A percentile compares a stretch with the other conserved stretches of the same genome.
Evolutionary conservation across 2,113 vertebrate genomes (phyloP).

Genomic region (Lasiurus cinereus): DNA sequence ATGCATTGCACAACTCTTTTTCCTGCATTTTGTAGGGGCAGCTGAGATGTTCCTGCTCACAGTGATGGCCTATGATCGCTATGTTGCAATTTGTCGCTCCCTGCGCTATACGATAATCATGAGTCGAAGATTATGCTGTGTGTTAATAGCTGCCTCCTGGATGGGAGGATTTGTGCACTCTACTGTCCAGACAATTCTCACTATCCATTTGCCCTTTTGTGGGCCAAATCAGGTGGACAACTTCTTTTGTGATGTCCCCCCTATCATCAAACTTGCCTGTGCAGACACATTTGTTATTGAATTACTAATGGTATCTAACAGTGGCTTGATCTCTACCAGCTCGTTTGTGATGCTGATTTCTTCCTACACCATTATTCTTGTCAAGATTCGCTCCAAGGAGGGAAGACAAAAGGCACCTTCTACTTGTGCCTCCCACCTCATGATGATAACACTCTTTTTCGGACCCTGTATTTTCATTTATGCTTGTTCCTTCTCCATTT

Average conservation of each 20-base stretch:
- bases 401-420: constrained; percentile 68
- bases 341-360: constrained; percentile 70
- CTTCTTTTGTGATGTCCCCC: constrained; percentile 78
- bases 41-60: constrained; percentile 79
- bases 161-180: constrained; percentile 77
- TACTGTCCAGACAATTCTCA: constrained; percentile 71
- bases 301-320: constrained; percentile 76
- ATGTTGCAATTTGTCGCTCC: constrained; percentile 72
- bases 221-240: constrained; percentile 78
- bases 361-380: constrained; percentile 70
- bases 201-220: constrained; percentile 71
- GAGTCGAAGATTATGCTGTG: constrained; percentile 66
- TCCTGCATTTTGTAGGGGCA: constrained; percentile 77
- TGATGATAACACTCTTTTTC: constrained; percentile 73
- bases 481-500: constrained; percentile 55
- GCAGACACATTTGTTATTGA: constrained; percentile 71
- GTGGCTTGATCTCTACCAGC: constrained; percentile 67
- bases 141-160: constrained; percentile 66
- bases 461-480: constrained; percentile 79
- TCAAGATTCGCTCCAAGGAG: constrained; percentile 59
- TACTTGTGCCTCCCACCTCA: constrained; percentile 75
- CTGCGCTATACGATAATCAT: constrained; percentile 73
- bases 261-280: constrained; percentile 78
- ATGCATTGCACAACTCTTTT: constrained; percentile 80
- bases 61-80: constrained; percentile 80